Base-by-base conservation (phyloP, 2,888 invertebrate genomes). In the Acleris laterana region DNA sequence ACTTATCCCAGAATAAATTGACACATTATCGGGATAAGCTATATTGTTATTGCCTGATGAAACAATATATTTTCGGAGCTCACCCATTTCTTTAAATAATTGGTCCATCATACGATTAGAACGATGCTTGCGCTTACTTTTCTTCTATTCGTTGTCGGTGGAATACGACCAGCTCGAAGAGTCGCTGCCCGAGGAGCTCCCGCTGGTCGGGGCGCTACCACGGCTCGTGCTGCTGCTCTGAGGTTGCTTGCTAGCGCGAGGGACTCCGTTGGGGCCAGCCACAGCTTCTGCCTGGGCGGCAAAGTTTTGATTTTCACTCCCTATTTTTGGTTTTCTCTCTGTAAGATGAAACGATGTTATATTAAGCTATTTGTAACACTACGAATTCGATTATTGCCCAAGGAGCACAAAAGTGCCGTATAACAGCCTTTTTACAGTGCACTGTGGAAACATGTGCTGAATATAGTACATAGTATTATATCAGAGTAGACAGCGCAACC, bases 1-100 rank as follows among this genome's bases (percentile, higher is more conserved):
- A 51, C 63, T 49, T 17, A 63, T 51, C 17, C 17, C 50, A 22
- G 62, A 56, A 46, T 22, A 49, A 42, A 56, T 50, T 13, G 56
- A 60, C 11, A 19, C 51, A 51, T 60, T 60, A 42, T 60, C 60
- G 9, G 16, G 4, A 42, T 16, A 59, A 20, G 32, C 59, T 3
- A 28, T 6, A 28, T 38, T 4, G n/a, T 49, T 49, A 49, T 49
- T 1, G 19, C 11, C 19, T 16, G 32, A 59, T 19, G 16, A 50
- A 6, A 48, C 28, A 6, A 49, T 49, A 19, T 59, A 49, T 38
- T 60, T 38, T n/a, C 60, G 60, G 11, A 60, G 51, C 42, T 60
- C 51, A 51, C 42, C 60, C 42, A 60, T 51, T 60, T 60, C 60
- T 20, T 50, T 60, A 17, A 51, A 42, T 20, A 50, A n/a, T 32